A percentile compares a stretch with the other conserved stretches of the same genome.
Conservation (phyloP, 2,888 invertebrate genomes). For the Drosophila nigricruria region DNA sequence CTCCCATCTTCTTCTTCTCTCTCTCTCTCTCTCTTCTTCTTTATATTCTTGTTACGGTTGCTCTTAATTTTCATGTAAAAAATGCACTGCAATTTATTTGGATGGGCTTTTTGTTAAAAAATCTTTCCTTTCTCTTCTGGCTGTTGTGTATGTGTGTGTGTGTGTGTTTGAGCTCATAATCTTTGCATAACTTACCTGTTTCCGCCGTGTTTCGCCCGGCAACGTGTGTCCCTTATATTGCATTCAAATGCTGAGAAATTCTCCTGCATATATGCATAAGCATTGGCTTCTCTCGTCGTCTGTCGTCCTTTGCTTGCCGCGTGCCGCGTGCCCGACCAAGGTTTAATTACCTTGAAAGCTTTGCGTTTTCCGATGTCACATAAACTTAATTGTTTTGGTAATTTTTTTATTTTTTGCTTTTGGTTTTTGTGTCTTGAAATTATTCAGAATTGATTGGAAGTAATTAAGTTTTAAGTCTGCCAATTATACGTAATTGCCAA, state of each 20-base stretch:
- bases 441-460: slow-evolving; percentile 36
- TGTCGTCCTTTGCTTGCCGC: neutral
- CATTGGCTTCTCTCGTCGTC: neutral
- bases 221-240: slow-evolving; percentile 51
- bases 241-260: slow-evolving; percentile 60
- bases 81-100: slow-evolving; percentile 77
- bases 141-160: slow-evolving; percentile 23
- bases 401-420: slow-evolving; percentile 10
- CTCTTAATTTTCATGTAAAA: slow-evolving; percentile 70
- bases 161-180: slow-evolving; percentile 51
- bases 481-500: slow-evolving; percentile 30
- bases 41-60: slow-evolving; percentile 21
- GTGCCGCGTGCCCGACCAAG: slow-evolving; percentile 27
- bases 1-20: neutral
- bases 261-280: slow-evolving; percentile 49
- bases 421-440: slow-evolving; percentile 36
- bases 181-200: slow-evolving; percentile 58
- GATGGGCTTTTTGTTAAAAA: slow-evolving; percentile 62
- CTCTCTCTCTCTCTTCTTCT: neutral
- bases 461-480: slow-evolving; percentile 25
- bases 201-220: neutral
- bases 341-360: slow-evolving; percentile 71
- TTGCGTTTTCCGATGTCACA: slow-evolving; percentile 41
- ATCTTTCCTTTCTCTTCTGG: slow-evolving; percentile 34
- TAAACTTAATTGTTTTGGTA: slow-evolving; percentile 59